phyloP scores from a whole-genome alignment of 2,113 vertebrate genomes.

The Butorides virescens region DNA sequence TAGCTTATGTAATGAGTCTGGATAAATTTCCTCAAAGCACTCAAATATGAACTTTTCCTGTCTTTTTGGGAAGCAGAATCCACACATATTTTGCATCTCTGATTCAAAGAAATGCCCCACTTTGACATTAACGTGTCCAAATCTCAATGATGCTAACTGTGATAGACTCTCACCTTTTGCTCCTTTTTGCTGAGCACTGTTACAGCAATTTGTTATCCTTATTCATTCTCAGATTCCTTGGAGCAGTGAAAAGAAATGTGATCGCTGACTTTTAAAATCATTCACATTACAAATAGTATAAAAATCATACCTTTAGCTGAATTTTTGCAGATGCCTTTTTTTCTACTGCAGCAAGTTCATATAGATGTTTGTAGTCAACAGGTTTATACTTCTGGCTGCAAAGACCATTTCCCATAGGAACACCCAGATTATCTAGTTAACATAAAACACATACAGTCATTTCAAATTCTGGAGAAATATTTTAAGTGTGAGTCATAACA shows the following conservation, averaged over 20 bases:
- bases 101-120: not conserved
- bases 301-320: constrained; percentile 82
- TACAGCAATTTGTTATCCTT: not conserved
- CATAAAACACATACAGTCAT: constrained; percentile 39
- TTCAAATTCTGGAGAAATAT: constrained; percentile 18
- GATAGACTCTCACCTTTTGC: not conserved
- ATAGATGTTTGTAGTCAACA: constrained; percentile 80
- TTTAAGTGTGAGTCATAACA: not conserved
- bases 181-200: not conserved
- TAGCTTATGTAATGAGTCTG: not conserved
- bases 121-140: not conserved
- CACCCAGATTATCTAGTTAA: constrained; percentile 74
- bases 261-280: not conserved
- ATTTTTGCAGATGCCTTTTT: constrained; percentile 76
- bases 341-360: constrained; percentile 78
- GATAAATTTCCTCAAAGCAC: not conserved
- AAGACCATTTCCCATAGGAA: constrained; percentile 74
- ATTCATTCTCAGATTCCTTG: not conserved
- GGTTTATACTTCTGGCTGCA: constrained; percentile 80
- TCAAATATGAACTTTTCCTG: not conserved
- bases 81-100: not conserved
- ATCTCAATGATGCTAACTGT: not conserved
- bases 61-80: not conserved
- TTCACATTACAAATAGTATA: not conserved
- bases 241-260: not conserved